Base-by-base conservation (phyloP, 2,888 invertebrate genomes). In the Ophion ellenae region DNA sequence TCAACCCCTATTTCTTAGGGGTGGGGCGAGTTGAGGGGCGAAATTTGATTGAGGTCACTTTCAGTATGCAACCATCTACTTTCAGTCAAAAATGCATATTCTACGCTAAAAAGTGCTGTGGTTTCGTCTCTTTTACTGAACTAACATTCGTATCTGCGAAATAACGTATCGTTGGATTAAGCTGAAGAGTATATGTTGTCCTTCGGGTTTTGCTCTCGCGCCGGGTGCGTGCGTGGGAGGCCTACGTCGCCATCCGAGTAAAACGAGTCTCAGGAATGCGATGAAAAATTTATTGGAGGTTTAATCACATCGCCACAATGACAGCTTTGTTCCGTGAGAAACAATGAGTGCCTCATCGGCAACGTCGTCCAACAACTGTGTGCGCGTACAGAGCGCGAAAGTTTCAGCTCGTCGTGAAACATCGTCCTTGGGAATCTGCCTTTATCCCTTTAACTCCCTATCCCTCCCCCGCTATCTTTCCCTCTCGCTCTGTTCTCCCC, bases 231-330 rank as follows among this genome's bases (percentile, higher is more conserved):
- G 47, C 36, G 53, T 53, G 40, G 40, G 40, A 47, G 47, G 47
- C 14, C 17, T 53, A 17, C 53, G 64, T 66, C 71, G 66, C 71
- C 47, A 66, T 17, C 17, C 36, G 28, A 63, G 53, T 4, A 73
- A 73, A 63, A 57, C 36, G 63, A 75, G 71, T 75, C 32, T 57
- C 67, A 61, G 84, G 78, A 75, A 82, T 85, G 87, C 89, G 88
- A 91, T 90, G 87, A 89, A 90, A 91, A 90, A 92, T 92, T 91
- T 91, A 91, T 92, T 91, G 89, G 89, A 90, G 89, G 89, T 90
- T 90, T 91, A 91, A 92, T 91, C 91, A 90, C 91, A 90, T 91
- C 87, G 90, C 88, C 89, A 91, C 91, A 92, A 91, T 91, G 91
- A 89, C 89, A 88, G 90, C 88, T 91, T 91, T 91, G 91, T 91